phyloP scores from a whole-genome alignment of 1,140 invertebrate species.

The Phortica variegata region DNA sequence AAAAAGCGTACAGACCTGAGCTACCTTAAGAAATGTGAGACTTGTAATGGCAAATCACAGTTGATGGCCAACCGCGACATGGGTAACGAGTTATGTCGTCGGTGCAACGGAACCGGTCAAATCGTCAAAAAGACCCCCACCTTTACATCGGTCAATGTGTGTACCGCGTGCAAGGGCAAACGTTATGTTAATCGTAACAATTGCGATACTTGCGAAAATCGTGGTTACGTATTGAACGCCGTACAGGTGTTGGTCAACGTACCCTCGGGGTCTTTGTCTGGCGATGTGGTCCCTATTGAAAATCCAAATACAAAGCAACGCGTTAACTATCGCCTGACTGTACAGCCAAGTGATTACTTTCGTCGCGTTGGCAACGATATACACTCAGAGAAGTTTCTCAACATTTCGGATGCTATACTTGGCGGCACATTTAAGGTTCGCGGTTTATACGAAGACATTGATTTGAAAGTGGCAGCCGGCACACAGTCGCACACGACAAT shows the following conservation, averaged over 20 bases:
- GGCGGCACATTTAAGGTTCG: slow-evolving; percentile 37
- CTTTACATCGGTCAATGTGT: slow-evolving; percentile 22
- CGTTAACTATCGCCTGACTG: slow-evolving; percentile 32
- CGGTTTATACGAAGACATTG: slow-evolving; percentile 39
- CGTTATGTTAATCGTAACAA: slow-evolving; percentile 43
- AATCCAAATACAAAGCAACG: slow-evolving; percentile 41
- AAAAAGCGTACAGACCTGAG: slow-evolving; percentile 38
- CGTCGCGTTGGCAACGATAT: slow-evolving; percentile 42
- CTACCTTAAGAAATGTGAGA: slow-evolving; percentile 39
- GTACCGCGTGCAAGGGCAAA: slow-evolving; percentile 41
- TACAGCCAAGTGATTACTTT: slow-evolving; percentile 37
- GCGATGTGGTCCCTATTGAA: slow-evolving; percentile 35
- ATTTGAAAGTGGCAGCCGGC: slow-evolving; percentile 38
- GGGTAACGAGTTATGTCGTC: slow-evolving; percentile 40
- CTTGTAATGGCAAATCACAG: slow-evolving; percentile 45
- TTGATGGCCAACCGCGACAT: slow-evolving; percentile 30
- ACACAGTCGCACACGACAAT: slow-evolving; percentile 42
- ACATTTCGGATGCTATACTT: slow-evolving; percentile 40
- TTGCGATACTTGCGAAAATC: slow-evolving; percentile 40
- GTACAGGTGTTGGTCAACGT: slow-evolving; percentile 33
- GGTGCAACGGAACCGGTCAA: slow-evolving; percentile 44
- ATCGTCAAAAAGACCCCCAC: slow-evolving; percentile 33
- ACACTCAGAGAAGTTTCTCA: slow-evolving; percentile 36
- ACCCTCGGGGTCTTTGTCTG: slow-evolving; percentile 36
- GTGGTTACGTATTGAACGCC: slow-evolving; percentile 29